phyloP scores from a whole-genome alignment of 2,797 vertebrate species.

The Channallabes apus region DNA sequence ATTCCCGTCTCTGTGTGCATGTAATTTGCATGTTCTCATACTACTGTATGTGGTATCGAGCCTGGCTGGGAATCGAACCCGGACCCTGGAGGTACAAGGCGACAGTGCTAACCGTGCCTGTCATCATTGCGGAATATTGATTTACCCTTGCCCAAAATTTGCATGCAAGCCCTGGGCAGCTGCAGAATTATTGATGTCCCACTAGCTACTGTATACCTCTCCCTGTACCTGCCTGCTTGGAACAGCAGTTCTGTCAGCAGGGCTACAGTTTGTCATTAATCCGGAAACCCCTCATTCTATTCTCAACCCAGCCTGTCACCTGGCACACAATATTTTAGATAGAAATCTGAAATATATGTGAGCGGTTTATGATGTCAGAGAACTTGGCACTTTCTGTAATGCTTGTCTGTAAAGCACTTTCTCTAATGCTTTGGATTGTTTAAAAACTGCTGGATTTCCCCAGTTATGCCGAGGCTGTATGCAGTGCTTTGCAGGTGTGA shows the following conservation, averaged over 20 bases:
- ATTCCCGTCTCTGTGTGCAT: too few relatives aligned
- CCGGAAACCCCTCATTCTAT: not conserved
- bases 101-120: not conserved
- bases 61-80: too few relatives aligned
- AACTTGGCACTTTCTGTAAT: not conserved
- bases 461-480: not conserved
- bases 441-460: conserved; percentile 18
- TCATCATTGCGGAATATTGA: conserved; percentile 37
- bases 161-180: conserved; percentile 2
- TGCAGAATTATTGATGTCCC: conserved; percentile 32
- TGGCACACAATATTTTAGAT: not conserved
- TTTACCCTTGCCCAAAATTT: conserved; percentile 21
- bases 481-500: conserved; percentile 16
- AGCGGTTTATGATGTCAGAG: not conserved
- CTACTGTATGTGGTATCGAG: too few relatives aligned
- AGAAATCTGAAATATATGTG: not conserved
- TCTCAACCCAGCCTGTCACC: not conserved
- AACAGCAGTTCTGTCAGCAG: conserved; percentile 17
- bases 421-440: not conserved
- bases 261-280: conserved; percentile 2
- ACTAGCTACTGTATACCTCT: conserved; percentile 3
- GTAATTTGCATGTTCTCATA: too few relatives aligned
- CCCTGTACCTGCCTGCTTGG: conserved; percentile 2
- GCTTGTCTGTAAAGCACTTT: not conserved
- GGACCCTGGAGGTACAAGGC: too few relatives aligned